These are phyloP conservation scores for Meloidogyne floridensis DNA, from an alignment of 1,140 invertebrate species.

Conservation along the genomic window DNA sequence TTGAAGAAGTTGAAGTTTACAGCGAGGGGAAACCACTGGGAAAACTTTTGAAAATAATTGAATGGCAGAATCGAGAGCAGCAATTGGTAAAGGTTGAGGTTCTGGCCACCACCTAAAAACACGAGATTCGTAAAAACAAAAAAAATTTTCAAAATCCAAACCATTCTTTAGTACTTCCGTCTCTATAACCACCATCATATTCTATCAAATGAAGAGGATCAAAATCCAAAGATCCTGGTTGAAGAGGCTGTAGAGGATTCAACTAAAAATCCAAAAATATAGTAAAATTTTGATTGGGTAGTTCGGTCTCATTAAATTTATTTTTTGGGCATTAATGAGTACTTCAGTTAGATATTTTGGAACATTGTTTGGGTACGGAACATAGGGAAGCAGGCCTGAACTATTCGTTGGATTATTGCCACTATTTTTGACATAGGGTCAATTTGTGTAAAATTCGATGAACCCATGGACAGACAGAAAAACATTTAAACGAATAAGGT, in stretches of 20 bases:
- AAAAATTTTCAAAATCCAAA: background rate
- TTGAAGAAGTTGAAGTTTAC: slow-evolving; percentile 90
- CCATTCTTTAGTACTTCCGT: slow-evolving; percentile 24
- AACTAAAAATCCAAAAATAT: slow-evolving; percentile 35
- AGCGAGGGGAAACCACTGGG: slow-evolving; percentile 88
- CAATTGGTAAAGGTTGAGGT: slow-evolving; percentile 89
- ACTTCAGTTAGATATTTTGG: too few relatives aligned
- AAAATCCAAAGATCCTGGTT: slow-evolving; percentile 43
- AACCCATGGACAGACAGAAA: too few relatives aligned
- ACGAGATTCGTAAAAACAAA: background rate
- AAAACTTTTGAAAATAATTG: slow-evolving; percentile 89
- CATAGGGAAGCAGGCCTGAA: too few relatives aligned
- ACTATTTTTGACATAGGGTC: too few relatives aligned
- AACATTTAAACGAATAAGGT: too few relatives aligned
- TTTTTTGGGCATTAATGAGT: too few relatives aligned
- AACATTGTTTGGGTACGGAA: too few relatives aligned
- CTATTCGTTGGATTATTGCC: too few relatives aligned
- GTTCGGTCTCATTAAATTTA: background rate
- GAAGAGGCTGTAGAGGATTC: slow-evolving; percentile 32
- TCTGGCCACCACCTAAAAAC: slow-evolving; percentile 71
- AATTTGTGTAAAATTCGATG: too few relatives aligned
- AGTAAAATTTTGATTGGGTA: too few relatives aligned
- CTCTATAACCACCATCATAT: slow-evolving; percentile 12
- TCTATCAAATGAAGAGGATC: slow-evolving; percentile 50
- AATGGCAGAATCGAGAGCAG: slow-evolving; percentile 92